Base-by-base conservation (phyloP, 2,888 invertebrate genomes). In the Shargacucullia verbasci region DNA sequence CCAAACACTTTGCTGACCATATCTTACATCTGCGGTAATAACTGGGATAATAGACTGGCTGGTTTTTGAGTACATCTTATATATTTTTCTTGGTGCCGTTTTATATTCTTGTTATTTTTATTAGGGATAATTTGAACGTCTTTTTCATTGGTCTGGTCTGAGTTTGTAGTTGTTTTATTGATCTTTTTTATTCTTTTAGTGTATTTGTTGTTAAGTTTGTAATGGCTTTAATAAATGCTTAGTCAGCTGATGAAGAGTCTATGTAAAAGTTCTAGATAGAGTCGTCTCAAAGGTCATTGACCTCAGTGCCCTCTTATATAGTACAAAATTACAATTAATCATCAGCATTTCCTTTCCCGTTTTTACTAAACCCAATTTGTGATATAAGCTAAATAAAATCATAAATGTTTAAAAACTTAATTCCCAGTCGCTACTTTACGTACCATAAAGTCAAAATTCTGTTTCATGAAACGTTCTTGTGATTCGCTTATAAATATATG, bases 1-100 rank as follows among this genome's bases (percentile, higher is more conserved):
- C 78, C 81, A 79, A 83, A 83, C 84, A 87, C 85, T 87, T 84
- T 82, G 82, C 86, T 90, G 88, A 87, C 89, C 89, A 85, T 87
- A 87, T 86, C 87, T 85, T 86, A 87, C 82, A 83, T 83, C 84
- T 84, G 70, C 61, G 63, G 81, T 82, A 85, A 84, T 84, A 84
- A 83, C 82, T 69, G 71, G 80, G 80, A 82, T 85, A 86, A 87
- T 85, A 79, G 82, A 81, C 78, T 76, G 68, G 62, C 73, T 68
- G 72, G 76, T 77, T 83, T 82, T 82, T 84, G 74, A 76, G 72
- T 78, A 75, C 70, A 60, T 70, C 77, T 79, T 76, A 66, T 76
- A 76, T 65, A 65, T 72, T 82, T 75, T 79, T 71, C 59, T 63
- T 61, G 49, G 20, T 44, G 45, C 11, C 33, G 7, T 61, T 61